Percentiles rank a stretch among this genome's conserved stretches.
Evolutionary conservation across 2,113 vertebrate genomes (phyloP).

Genomic region (Garra rufa): DNA sequence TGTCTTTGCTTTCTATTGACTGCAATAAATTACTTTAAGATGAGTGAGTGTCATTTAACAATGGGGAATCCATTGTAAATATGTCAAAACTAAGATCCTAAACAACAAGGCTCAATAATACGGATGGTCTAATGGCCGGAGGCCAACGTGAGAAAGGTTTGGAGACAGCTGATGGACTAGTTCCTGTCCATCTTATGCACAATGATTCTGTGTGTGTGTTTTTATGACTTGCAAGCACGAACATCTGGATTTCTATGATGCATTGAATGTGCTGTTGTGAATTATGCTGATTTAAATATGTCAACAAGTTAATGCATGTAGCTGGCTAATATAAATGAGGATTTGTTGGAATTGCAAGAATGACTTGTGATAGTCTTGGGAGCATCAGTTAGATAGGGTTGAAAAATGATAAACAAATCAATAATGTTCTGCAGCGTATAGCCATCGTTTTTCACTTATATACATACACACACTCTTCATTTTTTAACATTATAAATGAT

Average conservation of each 20-base stretch:
- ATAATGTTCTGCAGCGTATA: not conserved
- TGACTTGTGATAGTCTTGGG: conserved; percentile 2
- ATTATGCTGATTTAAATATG: conserved; percentile 1
- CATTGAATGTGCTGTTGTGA: not conserved
- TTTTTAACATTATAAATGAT: too few relatives aligned
- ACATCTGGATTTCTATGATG: not conserved
- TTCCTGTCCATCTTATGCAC: not conserved
- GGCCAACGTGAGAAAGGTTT: not conserved
- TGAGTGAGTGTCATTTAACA: not conserved
- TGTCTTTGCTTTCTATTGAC: not conserved
- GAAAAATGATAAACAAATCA: conserved; percentile 25
- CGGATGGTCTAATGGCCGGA: not conserved
- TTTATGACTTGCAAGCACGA: not conserved
- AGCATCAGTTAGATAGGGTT: not conserved
- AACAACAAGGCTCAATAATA: not conserved
- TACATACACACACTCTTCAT: too few relatives aligned
- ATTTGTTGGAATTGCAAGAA: conserved; percentile 9
- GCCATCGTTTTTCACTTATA: not conserved
- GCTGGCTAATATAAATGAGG: conserved; percentile 4
- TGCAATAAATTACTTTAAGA: not conserved
- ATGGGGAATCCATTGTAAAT: not conserved
- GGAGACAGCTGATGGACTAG: not conserved
- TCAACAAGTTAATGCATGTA: not conserved
- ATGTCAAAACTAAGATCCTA: not conserved
- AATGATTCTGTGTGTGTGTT: not conserved